phyloP scores from a whole-genome alignment of 2,113 vertebrate genomes.

The Hemiscyllium ocellatum region DNA sequence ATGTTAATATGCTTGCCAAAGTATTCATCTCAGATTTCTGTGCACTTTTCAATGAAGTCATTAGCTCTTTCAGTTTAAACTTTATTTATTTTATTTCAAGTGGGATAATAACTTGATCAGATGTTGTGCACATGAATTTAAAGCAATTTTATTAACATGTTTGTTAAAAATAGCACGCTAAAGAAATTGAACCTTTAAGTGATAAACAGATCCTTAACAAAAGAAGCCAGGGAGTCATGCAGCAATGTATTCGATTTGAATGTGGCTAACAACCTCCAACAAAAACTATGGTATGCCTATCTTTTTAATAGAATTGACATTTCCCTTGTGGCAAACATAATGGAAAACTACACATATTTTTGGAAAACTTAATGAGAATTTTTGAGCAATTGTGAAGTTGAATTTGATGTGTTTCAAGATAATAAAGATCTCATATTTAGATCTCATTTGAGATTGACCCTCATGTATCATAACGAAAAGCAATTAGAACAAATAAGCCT shows the following conservation, averaged over 20 bases:
- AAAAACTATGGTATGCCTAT: not conserved
- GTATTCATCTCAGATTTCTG: not conserved
- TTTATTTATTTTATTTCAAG: conserved; percentile 2
- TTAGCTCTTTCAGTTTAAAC: not conserved
- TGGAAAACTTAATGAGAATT: not conserved
- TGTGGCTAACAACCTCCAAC: not conserved
- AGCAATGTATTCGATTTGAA: not conserved
- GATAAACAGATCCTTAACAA: not conserved
- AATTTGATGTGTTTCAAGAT: conserved; percentile 12
- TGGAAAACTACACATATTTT: conserved; percentile 8
- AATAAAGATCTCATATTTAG: not conserved
- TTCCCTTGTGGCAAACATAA: not conserved
- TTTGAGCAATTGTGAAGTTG: not conserved
- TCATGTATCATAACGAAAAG: not conserved
- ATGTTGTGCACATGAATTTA: not conserved
- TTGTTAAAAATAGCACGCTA: not conserved
- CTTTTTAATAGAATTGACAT: not conserved
- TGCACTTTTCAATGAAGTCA: not conserved
- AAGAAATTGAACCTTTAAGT: not conserved
- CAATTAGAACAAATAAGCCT: conserved; percentile 9
- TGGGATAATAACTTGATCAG: not conserved
- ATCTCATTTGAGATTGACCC: not conserved
- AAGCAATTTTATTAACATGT: not conserved
- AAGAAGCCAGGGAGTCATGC: not conserved
- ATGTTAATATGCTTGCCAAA: not conserved